Conservation (phyloP, 2,113 vertebrate species). For the Heterocephalus glaber region DNA sequence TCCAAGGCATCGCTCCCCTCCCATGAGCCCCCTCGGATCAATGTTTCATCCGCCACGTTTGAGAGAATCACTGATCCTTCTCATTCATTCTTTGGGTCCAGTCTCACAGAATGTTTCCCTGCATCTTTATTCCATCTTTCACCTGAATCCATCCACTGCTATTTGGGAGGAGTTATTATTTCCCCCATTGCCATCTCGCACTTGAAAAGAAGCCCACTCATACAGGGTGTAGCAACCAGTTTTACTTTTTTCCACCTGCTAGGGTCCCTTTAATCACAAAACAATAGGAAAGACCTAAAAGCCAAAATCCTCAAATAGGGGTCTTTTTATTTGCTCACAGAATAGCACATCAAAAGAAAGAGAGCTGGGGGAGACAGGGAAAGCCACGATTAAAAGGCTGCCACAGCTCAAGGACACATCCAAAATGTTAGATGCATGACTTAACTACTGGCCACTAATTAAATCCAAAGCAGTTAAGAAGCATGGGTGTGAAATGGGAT, state of each 20-base stretch:
- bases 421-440: constrained; percentile 58
- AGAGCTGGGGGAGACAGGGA: neutral
- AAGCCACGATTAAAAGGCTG: constrained; percentile 53
- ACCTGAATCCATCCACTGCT: neutral
- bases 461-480: constrained; percentile 62
- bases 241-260: constrained; percentile 71
- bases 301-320: constrained; percentile 49
- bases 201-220: constrained; percentile 8
- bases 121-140: constrained; percentile 29
- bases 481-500: neutral
- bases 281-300: constrained; percentile 67
- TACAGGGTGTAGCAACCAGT: constrained; percentile 51
- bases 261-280: constrained; percentile 80
- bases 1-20: neutral
- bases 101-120: constrained; percentile 42
- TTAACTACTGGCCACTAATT: constrained; percentile 69
- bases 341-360: constrained; percentile 54
- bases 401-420: neutral
- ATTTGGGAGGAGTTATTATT: neutral
- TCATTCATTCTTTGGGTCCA: constrained; percentile 18
- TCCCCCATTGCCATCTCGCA: neutral
- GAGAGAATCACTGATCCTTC: constrained; percentile 44
- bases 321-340: constrained; percentile 41
- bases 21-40: constrained; percentile 16
- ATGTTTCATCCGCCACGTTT: constrained; percentile 17